Conservation (phyloP, 2,797 vertebrate genomes). For the Poeciliopsis paucimaculata region DNA sequence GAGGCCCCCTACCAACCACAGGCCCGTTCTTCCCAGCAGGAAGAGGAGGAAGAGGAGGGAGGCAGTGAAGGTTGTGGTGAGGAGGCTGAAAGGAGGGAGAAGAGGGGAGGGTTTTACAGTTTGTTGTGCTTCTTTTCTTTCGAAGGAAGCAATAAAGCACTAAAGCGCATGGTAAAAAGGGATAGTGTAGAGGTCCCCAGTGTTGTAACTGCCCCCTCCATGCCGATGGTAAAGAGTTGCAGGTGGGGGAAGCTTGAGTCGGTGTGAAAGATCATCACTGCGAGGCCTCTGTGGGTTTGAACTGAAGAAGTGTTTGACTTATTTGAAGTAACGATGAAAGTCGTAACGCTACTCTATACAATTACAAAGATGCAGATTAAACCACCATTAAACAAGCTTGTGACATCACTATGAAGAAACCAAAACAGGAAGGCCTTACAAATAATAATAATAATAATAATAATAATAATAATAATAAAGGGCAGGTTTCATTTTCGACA, state of each 20-base stretch:
- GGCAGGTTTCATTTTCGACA: constrained; percentile 30
- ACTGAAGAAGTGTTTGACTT: constrained; percentile 13
- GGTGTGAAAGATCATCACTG: constrained; percentile 57
- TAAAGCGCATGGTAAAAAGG: constrained; percentile 57
- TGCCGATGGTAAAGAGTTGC: constrained; percentile 45
- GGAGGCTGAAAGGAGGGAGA: constrained; percentile 19
- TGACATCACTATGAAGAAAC: constrained; percentile 17
- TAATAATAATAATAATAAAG: background rate
- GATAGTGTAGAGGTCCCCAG: constrained; percentile 56
- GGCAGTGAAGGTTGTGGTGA: constrained; percentile 28
- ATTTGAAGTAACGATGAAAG: constrained; percentile 16
- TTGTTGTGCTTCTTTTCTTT: constrained; percentile 75
- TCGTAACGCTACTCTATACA: constrained; percentile 25
- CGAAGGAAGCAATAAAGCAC: constrained; percentile 82
- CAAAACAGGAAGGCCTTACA: background rate
- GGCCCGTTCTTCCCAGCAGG: constrained; percentile 72
- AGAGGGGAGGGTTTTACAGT: constrained; percentile 40
- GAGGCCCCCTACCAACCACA: constrained; percentile 48
- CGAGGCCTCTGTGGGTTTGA: constrained; percentile 35
- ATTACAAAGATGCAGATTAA: constrained; percentile 33
- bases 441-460: too few species aligned
- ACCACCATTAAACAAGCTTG: constrained; percentile 59
- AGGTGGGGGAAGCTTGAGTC: constrained; percentile 20
- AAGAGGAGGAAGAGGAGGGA: constrained; percentile 35
- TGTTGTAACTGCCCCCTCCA: constrained; percentile 46